A percentile compares a stretch with the other conserved stretches of the same genome.
These are phyloP conservation scores for Corvus hawaiiensis DNA, from an alignment of 2,113 vertebrate genomes.

Conservation along the genomic window DNA sequence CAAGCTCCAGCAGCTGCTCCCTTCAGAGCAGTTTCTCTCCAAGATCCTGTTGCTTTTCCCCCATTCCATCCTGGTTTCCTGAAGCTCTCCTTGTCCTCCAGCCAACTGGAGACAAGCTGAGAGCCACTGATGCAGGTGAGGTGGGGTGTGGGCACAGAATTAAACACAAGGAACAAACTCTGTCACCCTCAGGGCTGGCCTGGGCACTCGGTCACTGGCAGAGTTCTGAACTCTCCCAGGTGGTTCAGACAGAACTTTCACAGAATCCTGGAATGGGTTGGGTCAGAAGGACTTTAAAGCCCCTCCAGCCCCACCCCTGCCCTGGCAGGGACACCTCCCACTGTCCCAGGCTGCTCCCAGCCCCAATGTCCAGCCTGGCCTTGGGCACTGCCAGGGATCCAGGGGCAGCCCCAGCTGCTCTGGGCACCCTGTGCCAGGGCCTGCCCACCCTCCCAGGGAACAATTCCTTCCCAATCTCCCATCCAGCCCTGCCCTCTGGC, in stretches of 20 bases:
- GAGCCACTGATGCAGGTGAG: background rate
- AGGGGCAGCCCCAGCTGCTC: background rate
- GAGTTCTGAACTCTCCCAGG: background rate
- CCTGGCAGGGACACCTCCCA: background rate
- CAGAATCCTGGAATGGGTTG: background rate
- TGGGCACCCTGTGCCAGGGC: background rate
- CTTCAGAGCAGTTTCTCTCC: background rate
- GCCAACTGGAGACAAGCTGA: too few species aligned
- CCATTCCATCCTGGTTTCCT: background rate
- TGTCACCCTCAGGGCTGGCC: background rate
- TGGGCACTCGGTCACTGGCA: background rate
- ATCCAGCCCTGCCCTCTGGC: background rate
- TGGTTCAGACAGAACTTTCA: background rate
- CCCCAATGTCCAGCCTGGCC: background rate
- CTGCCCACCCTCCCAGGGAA: accelerated
- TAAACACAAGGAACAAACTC: background rate
- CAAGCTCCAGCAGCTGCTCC: background rate
- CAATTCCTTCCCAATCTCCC: background rate
- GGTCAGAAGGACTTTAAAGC: accelerated
- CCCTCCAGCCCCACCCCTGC: background rate
- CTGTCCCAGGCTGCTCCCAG: background rate
- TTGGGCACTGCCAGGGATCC: background rate
- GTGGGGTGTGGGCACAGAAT: background rate
- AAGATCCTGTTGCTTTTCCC: background rate
- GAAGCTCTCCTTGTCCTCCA: background rate